Conservation (phyloP, 2,113 vertebrate species). For the Pteropus alecto region DNA sequence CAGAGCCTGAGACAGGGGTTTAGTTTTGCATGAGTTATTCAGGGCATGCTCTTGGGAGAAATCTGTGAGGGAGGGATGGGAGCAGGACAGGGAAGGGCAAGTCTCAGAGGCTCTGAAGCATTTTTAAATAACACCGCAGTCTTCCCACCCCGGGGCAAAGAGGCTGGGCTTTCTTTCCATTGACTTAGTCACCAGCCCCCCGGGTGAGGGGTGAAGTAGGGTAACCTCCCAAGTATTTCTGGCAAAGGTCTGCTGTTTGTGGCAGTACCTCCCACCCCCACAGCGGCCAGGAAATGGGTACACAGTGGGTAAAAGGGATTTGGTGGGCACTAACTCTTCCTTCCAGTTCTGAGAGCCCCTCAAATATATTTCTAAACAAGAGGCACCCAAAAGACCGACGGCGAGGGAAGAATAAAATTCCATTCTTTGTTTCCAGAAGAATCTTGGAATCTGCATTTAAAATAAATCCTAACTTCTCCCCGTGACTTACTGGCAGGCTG, state of each 20-base stretch:
- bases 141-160: background rate
- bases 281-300: background rate
- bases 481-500: background rate
- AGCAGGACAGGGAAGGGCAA: background rate
- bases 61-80: background rate
- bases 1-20: background rate
- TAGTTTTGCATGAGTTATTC: too few relatives aligned
- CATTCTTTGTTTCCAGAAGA: background rate
- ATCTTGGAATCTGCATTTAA: background rate
- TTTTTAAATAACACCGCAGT: background rate
- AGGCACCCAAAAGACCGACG: background rate
- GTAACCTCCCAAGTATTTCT: background rate
- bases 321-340: background rate
- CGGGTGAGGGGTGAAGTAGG: accelerated
- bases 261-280: too few relatives aligned
- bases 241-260: background rate
- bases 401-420: background rate
- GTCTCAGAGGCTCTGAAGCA: background rate
- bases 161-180: background rate
- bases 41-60: background rate
- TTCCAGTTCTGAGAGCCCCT: background rate
- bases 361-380: background rate
- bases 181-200: background rate
- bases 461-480: background rate
- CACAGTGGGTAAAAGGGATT: background rate